These are phyloP conservation scores for Drosophila novamexicana DNA, from an alignment of 1,140 invertebrate genomes.

Conservation along the genomic window DNA sequence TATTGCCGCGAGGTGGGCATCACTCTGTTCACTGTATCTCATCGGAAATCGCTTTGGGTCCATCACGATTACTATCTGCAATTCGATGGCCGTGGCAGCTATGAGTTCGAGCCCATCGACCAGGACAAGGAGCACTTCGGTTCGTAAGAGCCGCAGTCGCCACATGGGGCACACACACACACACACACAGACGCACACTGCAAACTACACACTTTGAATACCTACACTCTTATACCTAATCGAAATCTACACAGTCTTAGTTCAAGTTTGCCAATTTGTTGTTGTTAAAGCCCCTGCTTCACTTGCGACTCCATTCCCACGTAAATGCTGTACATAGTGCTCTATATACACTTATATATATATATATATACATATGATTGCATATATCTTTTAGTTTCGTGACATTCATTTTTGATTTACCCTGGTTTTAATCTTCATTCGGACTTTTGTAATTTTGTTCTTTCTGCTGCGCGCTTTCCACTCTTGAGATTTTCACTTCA, in stretches of 20 bases:
- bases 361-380: constrained; percentile 21
- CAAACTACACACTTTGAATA: constrained; percentile 1
- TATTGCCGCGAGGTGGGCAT: constrained; percentile 96
- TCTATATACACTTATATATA: neutral
- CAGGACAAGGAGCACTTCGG: constrained; percentile 95
- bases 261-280: constrained; percentile 3
- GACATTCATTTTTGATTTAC: neutral
- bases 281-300: constrained; percentile 3
- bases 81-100: constrained; percentile 96
- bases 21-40: constrained; percentile 98
- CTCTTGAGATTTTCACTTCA: neutral
- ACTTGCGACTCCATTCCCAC: neutral
- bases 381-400: constrained; percentile 8
- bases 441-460: constrained; percentile 34
- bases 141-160: constrained; percentile 88
- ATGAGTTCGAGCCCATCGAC: constrained; percentile 94
- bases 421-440: neutral
- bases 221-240: constrained; percentile 1
- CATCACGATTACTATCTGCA: constrained; percentile 98
- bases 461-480: constrained; percentile 17
- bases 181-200: neutral
- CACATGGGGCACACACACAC: neutral
- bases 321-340: constrained; percentile 8
- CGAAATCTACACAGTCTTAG: too few relatives aligned
- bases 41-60: constrained; percentile 97